Conservation (phyloP, 1,140 invertebrate species). For the Lepidostoma basale region DNA sequence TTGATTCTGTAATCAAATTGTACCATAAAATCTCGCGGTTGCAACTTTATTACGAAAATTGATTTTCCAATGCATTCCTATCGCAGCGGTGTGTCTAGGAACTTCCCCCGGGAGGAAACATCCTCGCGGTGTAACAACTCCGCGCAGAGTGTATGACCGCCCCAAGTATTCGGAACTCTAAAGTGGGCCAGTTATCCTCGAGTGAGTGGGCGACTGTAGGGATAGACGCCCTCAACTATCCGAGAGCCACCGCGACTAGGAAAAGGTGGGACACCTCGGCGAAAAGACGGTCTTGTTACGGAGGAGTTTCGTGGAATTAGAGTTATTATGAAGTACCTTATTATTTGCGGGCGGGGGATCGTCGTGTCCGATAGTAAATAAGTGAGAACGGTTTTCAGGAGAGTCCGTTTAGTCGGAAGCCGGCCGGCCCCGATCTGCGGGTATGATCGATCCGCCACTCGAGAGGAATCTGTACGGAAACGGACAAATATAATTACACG, state of each 20-base stretch:
- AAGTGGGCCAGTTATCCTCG: conserved; percentile 21
- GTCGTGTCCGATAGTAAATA: background rate
- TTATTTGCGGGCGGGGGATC: background rate
- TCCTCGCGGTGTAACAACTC: no score
- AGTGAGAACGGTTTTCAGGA: conserved; percentile 6
- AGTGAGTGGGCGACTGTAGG: conserved; percentile 1
- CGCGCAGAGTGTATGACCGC: conserved; percentile 1
- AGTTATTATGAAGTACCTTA: background rate
- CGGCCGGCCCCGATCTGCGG: conserved; percentile 7
- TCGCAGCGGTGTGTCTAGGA: no score
- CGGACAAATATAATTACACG: conserved; percentile 22
- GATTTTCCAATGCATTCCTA: no score
- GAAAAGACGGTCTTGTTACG: background rate
- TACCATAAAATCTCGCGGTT: no score
- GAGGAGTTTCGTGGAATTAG: background rate
- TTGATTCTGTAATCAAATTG: no score
- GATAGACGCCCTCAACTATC: background rate
- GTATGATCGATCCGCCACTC: conserved; percentile 16
- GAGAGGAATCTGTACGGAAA: background rate
- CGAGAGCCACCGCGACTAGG: background rate
- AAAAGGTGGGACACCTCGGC: background rate
- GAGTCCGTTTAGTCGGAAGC: conserved; percentile 22
- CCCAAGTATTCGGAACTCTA: conserved; percentile 9
- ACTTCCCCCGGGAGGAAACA: no score
- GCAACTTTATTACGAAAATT: no score